Base-by-base conservation (phyloP, 2,113 vertebrate species). In the Ictalurus furcatus region DNA sequence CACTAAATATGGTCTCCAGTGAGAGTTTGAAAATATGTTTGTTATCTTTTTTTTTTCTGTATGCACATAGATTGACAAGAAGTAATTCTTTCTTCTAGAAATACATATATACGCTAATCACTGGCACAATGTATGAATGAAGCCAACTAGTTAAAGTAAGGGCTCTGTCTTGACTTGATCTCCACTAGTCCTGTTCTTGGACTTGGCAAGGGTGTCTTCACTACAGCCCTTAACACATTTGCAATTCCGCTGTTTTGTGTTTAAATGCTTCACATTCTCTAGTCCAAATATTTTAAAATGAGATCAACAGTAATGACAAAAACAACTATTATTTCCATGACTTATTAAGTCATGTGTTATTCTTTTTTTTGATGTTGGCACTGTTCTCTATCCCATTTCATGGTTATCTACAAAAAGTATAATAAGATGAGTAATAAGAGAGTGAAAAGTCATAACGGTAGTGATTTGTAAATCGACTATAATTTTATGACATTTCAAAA, bases 401-500 rank as follows among this genome's bases (percentile, higher is more conserved):
- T 63, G 13, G 4, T 73, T 71, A 58, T 81, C 80, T 54, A 40
- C 12, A 83, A 83, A 73, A 83, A 25, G 23, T 59, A 73, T 30
- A 25, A 1, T 40, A 25, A 0, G 67, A 25, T 81, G 37, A 61
- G 56, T 30, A 69, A 37, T 30, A 67, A 52, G 16, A 80, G 23
- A 61, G 40, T 6, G 6, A n/a, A 85, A 74, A 73, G 44, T 63
- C 21, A 59, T 73, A 65, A 56, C 21, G 14, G 61, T 81, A 74
- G 52, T 88, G 79, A 52, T 63, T 81, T 76, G n/a, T 71, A 73
- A 37, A 54, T 74, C 19, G 7, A 34, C 12, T 88, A 71, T 80
- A 84, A 52, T 86, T 52, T 69, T 85, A 86, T 84, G 59, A 54
- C 79, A 48, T 74, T 28, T n/a, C 56, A 78, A 74, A 73, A 48